phyloP scores from a whole-genome alignment of 2,888 invertebrate genomes.

The Crocallis elinguaria region DNA sequence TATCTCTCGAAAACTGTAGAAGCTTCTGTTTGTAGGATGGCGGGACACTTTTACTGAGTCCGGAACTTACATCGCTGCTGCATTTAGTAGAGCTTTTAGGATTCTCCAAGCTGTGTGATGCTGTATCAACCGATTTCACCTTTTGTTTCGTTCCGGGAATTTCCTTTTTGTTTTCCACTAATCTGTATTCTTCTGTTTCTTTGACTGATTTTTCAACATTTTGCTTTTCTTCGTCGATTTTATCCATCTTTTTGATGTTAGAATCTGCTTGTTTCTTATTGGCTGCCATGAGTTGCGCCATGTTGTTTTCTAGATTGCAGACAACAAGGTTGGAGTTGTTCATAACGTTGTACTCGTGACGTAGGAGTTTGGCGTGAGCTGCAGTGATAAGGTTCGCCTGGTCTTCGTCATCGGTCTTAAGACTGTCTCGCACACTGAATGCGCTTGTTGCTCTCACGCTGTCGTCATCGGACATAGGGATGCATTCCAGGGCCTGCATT shows the following conservation, averaged over 20 bases:
- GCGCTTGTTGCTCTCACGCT: slow-evolving; percentile 80
- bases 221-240: slow-evolving; percentile 74
- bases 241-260: slow-evolving; percentile 71
- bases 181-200: slow-evolving; percentile 39
- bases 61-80: slow-evolving; percentile 71
- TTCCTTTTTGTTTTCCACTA: slow-evolving; percentile 46
- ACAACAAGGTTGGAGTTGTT: slow-evolving; percentile 80
- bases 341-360: slow-evolving; percentile 79
- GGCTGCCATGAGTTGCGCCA: slow-evolving; percentile 74
- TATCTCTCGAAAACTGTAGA: slow-evolving; percentile 78
- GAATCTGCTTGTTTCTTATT: slow-evolving; percentile 66
- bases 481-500: slow-evolving; percentile 73
- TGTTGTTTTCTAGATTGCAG: slow-evolving; percentile 78
- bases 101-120: slow-evolving; percentile 77
- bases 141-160: slow-evolving; percentile 59
- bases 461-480: slow-evolving; percentile 80
- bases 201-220: slow-evolving; percentile 47
- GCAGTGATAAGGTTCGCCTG: slow-evolving; percentile 76
- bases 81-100: slow-evolving; percentile 75
- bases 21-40: slow-evolving; percentile 81
- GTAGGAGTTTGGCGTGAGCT: slow-evolving; percentile 73
- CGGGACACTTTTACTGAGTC: slow-evolving; percentile 80
- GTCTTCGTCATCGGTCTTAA: slow-evolving; percentile 81
- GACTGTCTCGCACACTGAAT: slow-evolving; percentile 77
- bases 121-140: slow-evolving; percentile 67